These are phyloP conservation scores for Zaprionus capensis DNA, from an alignment of 1,140 invertebrate species.

Conservation along the genomic window DNA sequence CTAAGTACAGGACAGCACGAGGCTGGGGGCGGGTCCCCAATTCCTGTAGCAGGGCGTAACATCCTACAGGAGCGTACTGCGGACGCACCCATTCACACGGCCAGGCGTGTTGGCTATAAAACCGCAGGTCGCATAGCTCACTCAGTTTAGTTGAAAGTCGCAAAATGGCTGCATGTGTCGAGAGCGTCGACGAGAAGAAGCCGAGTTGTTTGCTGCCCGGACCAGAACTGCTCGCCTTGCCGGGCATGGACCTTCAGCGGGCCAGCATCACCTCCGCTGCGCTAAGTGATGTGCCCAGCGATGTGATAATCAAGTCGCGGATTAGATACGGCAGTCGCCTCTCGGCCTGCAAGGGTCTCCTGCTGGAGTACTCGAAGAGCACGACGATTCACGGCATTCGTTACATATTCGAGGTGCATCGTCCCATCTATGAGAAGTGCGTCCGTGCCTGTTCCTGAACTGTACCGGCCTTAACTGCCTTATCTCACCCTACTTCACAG, in stretches of 20 bases:
- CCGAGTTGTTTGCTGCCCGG: constrained; percentile 51
- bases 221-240: constrained; percentile 56
- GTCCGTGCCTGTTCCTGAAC: not conserved
- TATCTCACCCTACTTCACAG: constrained; percentile 29
- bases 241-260: constrained; percentile 44
- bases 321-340: constrained; percentile 74
- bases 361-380: constrained; percentile 83
- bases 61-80: constrained; percentile 38
- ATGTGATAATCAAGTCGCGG: constrained; percentile 78
- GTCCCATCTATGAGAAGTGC: constrained; percentile 83
- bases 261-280: constrained; percentile 72
- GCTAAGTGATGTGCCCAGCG: constrained; percentile 73
- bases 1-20: constrained; percentile 27
- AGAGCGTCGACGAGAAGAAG: constrained; percentile 41
- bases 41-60: constrained; percentile 2
- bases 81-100: constrained; percentile 35
- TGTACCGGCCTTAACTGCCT: not conserved
- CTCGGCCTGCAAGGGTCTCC: constrained; percentile 74
- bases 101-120: constrained; percentile 34
- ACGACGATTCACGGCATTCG: constrained; percentile 84
- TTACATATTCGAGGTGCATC: constrained; percentile 82
- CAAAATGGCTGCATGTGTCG: constrained; percentile 56
- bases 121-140: constrained; percentile 17
- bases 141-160: constrained; percentile 28
- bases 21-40: not conserved